Conservation (phyloP, 2,888 invertebrate species). For the Metopia argyrocephala region DNA sequence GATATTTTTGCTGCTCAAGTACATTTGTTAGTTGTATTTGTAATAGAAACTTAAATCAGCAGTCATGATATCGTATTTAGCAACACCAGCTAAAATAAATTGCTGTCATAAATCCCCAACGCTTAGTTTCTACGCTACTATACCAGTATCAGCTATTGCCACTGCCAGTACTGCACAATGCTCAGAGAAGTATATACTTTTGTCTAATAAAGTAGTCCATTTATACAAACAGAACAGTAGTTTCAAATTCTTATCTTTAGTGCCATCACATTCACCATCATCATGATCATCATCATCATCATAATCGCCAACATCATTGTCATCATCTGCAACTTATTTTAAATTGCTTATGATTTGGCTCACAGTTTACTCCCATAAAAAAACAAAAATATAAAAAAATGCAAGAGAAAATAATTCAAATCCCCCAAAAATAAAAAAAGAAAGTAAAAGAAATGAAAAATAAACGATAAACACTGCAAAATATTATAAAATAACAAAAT, state of each 20-base stretch:
- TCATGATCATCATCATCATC: background rate
- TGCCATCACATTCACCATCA: background rate
- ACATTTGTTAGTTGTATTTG: background rate
- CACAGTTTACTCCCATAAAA: background rate
- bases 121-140: too few species aligned
- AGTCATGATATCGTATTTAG: constrained; percentile 41
- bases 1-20: background rate
- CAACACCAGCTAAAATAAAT: constrained; percentile 47
- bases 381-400: background rate
- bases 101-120: constrained; percentile 52
- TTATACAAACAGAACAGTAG: background rate
- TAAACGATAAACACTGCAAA: background rate
- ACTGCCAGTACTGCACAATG: too few species aligned
- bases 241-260: background rate
- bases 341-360: constrained; percentile 39
- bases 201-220: too few species aligned
- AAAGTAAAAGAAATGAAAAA: background rate
- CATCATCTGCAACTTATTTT: constrained; percentile 3
- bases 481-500: background rate
- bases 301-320: background rate
- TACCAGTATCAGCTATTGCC: too few species aligned
- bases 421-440: background rate
- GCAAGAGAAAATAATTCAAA: constrained; percentile 10
- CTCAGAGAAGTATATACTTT: too few species aligned
- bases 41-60: constrained; percentile 31